Conservation (phyloP, 2,888 invertebrate species). For the Crocallis elinguaria region DNA sequence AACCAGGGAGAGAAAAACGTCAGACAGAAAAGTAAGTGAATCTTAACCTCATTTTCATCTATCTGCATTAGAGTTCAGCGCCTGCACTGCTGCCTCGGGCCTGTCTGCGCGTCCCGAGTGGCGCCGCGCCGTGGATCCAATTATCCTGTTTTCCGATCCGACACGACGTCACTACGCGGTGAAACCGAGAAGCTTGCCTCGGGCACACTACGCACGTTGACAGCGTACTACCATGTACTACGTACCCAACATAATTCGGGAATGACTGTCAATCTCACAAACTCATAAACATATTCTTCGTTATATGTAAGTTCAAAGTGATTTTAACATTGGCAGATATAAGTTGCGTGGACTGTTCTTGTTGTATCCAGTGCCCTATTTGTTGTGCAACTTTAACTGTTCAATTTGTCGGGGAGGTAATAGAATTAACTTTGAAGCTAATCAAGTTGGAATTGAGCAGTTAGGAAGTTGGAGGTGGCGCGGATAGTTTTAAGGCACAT, state of each 20-base stretch:
- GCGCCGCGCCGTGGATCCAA: constrained; percentile 13
- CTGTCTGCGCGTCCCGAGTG: background rate
- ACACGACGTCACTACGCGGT: background rate
- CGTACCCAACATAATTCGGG: too few relatives aligned
- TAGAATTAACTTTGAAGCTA: constrained; percentile 16
- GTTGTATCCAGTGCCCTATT: background rate
- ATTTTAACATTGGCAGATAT: too few relatives aligned
- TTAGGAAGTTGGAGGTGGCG: background rate
- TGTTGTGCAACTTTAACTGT: constrained; percentile 16
- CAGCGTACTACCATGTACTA: too few relatives aligned
- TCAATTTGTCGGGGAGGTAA: constrained; percentile 11
- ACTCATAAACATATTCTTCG: too few relatives aligned
- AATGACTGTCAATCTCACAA: too few relatives aligned
- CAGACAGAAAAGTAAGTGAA: too few relatives aligned
- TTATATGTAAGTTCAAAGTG: background rate
- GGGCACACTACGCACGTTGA: too few relatives aligned
- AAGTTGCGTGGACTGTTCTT: background rate
- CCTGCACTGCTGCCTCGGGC: background rate
- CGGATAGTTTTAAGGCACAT: background rate
- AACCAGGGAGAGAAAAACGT: too few relatives aligned
- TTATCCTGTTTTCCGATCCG: constrained; percentile 10
- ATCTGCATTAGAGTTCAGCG: too few relatives aligned
- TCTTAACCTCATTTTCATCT: too few relatives aligned
- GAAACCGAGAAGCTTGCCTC: too few relatives aligned
- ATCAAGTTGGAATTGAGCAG: constrained; percentile 19